Percentiles rank a stretch among this genome's conserved stretches.
Conservation (phyloP, 2,888 invertebrate genomes). For the Acronicta psi region DNA sequence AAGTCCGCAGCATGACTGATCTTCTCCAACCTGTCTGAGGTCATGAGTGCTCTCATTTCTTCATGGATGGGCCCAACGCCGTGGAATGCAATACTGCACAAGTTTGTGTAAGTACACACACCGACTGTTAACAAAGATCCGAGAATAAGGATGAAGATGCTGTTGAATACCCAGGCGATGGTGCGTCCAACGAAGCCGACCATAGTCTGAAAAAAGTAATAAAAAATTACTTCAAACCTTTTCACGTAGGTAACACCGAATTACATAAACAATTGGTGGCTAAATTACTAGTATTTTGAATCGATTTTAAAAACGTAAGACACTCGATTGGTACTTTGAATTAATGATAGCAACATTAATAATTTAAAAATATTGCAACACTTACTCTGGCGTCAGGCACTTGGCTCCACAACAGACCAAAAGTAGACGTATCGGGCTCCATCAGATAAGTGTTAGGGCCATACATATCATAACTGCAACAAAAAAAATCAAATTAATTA, state of each 20-base stretch:
- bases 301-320: background rate
- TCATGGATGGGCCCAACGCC: conserved; percentile 90
- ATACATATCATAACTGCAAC: conserved; percentile 80
- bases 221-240: too few relatives aligned
- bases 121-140: conserved; percentile 81
- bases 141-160: conserved; percentile 84
- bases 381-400: conserved; percentile 81
- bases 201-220: conserved; percentile 72
- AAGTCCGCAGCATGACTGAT: conserved; percentile 89
- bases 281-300: too few relatives aligned
- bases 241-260: too few relatives aligned
- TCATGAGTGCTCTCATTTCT: conserved; percentile 88
- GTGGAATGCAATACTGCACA: conserved; percentile 90
- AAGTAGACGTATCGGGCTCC: conserved; percentile 78
- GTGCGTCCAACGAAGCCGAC: conserved; percentile 75
- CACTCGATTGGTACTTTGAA: too few relatives aligned
- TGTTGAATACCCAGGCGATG: conserved; percentile 77
- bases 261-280: too few relatives aligned
- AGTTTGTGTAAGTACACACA: conserved; percentile 90
- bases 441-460: conserved; percentile 68
- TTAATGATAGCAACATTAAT: too few relatives aligned
- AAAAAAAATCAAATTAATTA: conserved; percentile 5
- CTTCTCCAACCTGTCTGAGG: conserved; percentile 89
- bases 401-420: conserved; percentile 81
- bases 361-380: conserved; percentile 9